phyloP scores from a whole-genome alignment of 2,113 vertebrate species.

The Helogale parvula region DNA sequence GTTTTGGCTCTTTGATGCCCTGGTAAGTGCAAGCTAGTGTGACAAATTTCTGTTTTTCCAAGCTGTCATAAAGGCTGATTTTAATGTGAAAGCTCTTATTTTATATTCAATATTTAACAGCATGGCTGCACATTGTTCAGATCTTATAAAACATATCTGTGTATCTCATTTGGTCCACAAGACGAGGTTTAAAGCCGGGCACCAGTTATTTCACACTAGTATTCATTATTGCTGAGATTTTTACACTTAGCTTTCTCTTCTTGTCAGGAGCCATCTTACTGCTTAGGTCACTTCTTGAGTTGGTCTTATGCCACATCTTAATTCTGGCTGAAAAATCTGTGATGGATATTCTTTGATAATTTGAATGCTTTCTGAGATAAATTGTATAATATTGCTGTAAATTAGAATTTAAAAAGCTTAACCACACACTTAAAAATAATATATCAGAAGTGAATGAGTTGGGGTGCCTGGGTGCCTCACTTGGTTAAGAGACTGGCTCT shows the following conservation, averaged over 20 bases:
- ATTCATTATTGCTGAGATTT: not conserved
- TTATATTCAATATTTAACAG: not conserved
- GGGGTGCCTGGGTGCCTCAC: no score
- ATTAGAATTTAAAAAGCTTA: not conserved
- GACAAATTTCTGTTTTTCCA: not conserved
- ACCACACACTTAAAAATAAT: not conserved
- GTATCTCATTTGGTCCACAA: not conserved
- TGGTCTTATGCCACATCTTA: not conserved
- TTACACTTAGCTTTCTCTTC: not conserved
- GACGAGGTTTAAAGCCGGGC: not conserved
- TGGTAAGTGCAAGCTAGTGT: not conserved
- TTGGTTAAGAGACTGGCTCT: no score
- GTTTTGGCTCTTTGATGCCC: not conserved
- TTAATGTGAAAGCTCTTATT: not conserved
- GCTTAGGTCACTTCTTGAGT: not conserved
- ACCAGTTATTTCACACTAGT: not conserved
- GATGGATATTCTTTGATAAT: not conserved
- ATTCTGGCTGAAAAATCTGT: not conserved
- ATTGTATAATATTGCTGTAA: not conserved
- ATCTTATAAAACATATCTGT: not conserved
- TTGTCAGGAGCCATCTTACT: not conserved
- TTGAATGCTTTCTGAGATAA: not conserved
- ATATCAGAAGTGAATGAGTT: no score
- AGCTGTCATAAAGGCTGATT: not conserved
- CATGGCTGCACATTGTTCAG: not conserved